Conservation (phyloP, 1,140 invertebrate species). For the Lanistes nyassanus region DNA sequence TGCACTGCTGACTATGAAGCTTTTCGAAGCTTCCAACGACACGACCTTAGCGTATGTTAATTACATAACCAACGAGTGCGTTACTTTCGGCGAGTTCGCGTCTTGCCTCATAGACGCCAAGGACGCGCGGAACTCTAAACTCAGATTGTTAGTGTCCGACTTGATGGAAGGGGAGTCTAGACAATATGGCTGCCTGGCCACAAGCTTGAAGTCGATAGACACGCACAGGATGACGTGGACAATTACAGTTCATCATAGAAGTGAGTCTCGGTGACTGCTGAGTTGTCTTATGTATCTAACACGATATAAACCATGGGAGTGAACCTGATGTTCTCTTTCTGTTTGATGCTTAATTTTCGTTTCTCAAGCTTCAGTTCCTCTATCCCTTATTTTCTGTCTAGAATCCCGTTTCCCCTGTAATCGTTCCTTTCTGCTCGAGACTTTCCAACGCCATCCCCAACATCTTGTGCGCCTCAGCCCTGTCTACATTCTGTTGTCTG, state of each 20-base stretch:
- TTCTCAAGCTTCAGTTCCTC: not conserved
- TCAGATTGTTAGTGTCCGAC: not conserved
- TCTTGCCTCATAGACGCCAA: not conserved
- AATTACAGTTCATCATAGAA: not conserved
- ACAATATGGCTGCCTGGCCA: not conserved
- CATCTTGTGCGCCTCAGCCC: too few species aligned
- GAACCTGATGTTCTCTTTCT: not conserved
- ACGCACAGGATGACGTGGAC: conserved; percentile 7
- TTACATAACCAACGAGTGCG: not conserved
- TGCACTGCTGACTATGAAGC: not conserved
- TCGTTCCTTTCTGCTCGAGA: too few species aligned
- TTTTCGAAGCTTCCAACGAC: not conserved
- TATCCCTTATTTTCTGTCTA: not conserved
- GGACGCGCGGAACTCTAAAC: not conserved
- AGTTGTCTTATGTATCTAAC: too few species aligned
- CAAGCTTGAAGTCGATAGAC: not conserved
- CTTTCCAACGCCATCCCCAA: too few species aligned
- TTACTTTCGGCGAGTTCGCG: conserved; percentile 14
- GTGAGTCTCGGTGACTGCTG: not conserved
- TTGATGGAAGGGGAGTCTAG: not conserved
- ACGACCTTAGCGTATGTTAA: not conserved
- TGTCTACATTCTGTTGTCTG: too few species aligned
- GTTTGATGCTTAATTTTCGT: not conserved
- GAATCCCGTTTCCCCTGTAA: too few species aligned
- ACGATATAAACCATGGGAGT: too few species aligned